Percentiles rank a stretch among this genome's conserved stretches.
Evolutionary conservation across 2,797 vertebrate genomes (phyloP).

Genomic region (Tragelaphus oryx): DNA sequence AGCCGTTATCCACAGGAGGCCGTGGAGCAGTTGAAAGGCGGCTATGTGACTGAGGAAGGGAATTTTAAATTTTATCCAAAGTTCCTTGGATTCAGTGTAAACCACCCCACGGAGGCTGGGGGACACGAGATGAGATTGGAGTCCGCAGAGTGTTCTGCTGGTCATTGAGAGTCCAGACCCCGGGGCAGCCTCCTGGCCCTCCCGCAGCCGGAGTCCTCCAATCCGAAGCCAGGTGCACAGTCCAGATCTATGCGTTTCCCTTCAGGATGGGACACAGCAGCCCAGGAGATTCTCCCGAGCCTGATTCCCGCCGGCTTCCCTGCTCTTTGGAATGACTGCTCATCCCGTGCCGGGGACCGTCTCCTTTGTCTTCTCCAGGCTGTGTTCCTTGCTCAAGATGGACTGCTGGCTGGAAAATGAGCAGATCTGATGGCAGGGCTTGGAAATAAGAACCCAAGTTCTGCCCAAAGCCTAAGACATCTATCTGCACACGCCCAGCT

Average conservation of each 20-base stretch:
- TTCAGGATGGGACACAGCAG: not conserved
- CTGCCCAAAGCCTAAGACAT: not conserved
- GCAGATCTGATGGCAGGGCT: not conserved
- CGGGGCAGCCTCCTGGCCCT: not conserved
- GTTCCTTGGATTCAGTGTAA: not conserved
- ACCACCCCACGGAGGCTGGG: not conserved
- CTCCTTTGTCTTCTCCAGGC: not conserved
- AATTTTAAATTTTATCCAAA: not conserved
- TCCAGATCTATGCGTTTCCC: not conserved
- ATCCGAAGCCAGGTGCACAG: fast-evolving
- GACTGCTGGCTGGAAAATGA: not conserved
- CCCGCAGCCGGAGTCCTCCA: not conserved
- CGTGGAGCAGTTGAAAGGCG: fast-evolving
- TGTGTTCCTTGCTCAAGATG: fast-evolving
- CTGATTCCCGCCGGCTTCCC: not conserved
- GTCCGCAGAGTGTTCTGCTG: not conserved
- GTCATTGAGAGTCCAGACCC: not conserved
- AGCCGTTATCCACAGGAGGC: not conserved
- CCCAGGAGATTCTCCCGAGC: not conserved
- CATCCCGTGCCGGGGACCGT: fast-evolving
- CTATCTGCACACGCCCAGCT: not conserved
- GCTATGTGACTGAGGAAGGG: not conserved
- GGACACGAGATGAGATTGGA: not conserved
- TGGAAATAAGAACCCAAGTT: not conserved
- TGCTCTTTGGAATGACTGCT: not conserved